Percentiles rank a stretch among this genome's conserved stretches.
phyloP scores from a whole-genome alignment of 2,888 invertebrate species.

The Physocephala rufipes region DNA sequence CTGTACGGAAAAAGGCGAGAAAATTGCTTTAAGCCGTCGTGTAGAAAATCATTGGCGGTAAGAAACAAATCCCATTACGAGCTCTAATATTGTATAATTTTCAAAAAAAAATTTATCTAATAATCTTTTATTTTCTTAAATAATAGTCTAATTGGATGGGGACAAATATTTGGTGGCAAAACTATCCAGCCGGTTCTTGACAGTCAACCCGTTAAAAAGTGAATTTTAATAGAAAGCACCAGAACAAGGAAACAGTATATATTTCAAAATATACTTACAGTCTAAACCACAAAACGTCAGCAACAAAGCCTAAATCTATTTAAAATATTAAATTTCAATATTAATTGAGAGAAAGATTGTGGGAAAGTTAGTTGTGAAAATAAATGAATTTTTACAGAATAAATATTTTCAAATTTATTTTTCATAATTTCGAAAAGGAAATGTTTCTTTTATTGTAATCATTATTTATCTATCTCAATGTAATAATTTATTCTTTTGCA shows the following conservation, averaged over 20 bases:
- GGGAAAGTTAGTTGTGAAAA: constrained; percentile 36
- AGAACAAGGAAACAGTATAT: constrained; percentile 17
- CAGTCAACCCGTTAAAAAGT: constrained; percentile 46
- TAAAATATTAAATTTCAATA: constrained; percentile 40
- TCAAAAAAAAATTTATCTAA: constrained; percentile 18
- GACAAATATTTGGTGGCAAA: constrained; percentile 96
- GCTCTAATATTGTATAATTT: constrained; percentile 43
- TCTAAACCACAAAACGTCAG: constrained; percentile 19
- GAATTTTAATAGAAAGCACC: constrained; percentile 19
- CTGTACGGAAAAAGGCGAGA: constrained; percentile 98
- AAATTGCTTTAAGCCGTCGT: constrained; percentile 97
- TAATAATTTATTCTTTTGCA: too few species aligned
- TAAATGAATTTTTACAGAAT: constrained; percentile 39
- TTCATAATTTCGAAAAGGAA: not conserved
- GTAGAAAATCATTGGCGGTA: constrained; percentile 99
- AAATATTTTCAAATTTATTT: not conserved
- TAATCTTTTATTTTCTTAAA: not conserved
- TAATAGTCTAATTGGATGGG: constrained; percentile 97
- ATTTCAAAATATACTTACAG: constrained; percentile 21
- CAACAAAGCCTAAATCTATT: constrained; percentile 29
- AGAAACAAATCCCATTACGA: constrained; percentile 46
- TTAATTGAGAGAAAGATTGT: constrained; percentile 39
- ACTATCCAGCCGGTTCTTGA: constrained; percentile 82
- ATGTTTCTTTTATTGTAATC: too few species aligned
- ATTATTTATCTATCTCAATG: too few species aligned